phyloP scores from a whole-genome alignment of 1,140 invertebrate genomes.

The Holcopasites calliopsidis region DNA sequence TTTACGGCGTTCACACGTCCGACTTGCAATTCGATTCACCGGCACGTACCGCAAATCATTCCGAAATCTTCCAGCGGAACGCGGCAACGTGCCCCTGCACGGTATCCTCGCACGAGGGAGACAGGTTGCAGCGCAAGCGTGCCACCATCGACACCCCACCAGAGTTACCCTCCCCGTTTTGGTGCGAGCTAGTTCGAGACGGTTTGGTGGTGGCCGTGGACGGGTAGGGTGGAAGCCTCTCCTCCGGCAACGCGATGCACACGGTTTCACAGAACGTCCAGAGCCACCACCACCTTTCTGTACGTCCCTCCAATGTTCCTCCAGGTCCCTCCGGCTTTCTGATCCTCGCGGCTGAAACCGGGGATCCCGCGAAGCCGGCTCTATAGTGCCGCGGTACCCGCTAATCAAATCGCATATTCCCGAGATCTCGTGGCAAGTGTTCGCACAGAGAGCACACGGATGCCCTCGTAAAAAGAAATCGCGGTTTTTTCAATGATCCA shows the following conservation, averaged over 20 bases:
- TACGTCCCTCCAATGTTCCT: constrained; percentile 55
- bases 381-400: constrained; percentile 70
- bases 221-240: constrained; percentile 61
- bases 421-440: constrained; percentile 29
- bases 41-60: constrained; percentile 50
- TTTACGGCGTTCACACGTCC: neutral
- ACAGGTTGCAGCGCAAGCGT: constrained; percentile 68
- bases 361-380: constrained; percentile 61
- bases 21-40: constrained; percentile 19
- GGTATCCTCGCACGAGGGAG: constrained; percentile 45
- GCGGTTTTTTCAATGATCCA: neutral
- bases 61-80: constrained; percentile 51
- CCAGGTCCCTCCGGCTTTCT: constrained; percentile 37
- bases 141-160: constrained; percentile 64
- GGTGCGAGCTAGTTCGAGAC: constrained; percentile 35
- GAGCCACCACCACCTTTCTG: constrained; percentile 59
- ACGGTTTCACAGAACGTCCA: constrained; percentile 52
- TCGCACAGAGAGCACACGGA: no score
- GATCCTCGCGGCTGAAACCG: constrained; percentile 37
- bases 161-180: constrained; percentile 48
- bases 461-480: no score
- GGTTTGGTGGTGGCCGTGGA: constrained; percentile 51
- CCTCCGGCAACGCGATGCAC: constrained; percentile 59
- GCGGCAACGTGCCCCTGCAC: constrained; percentile 40
- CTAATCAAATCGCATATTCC: constrained; percentile 73